These are phyloP conservation scores for Hydrolagus colliei DNA, from an alignment of 2,797 vertebrate species.

Conservation along the genomic window DNA sequence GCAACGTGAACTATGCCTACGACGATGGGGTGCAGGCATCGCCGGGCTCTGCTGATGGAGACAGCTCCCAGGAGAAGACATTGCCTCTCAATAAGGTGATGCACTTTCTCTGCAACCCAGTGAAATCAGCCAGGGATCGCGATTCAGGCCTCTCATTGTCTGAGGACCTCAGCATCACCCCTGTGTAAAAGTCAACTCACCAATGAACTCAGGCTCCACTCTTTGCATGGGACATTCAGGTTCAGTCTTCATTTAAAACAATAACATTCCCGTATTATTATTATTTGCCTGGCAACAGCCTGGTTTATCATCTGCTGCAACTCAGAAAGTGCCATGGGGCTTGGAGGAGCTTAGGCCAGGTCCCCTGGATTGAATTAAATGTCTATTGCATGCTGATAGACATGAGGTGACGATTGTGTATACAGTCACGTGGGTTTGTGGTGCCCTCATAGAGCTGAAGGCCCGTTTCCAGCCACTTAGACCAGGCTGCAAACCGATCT, in stretches of 20 bases:
- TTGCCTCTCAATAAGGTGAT: constrained; percentile 70
- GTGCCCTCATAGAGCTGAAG: too few relatives aligned
- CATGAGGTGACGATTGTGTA: too few relatives aligned
- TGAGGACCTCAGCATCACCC: constrained; percentile 78
- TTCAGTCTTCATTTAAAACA: neutral
- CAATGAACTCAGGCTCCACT: constrained; percentile 32
- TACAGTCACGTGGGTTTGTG: too few relatives aligned
- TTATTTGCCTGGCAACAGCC: neutral
- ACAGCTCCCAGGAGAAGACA: constrained; percentile 55
- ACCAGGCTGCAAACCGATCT: too few relatives aligned
- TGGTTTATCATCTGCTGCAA: too few relatives aligned
- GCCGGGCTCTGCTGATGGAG: neutral
- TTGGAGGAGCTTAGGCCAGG: too few relatives aligned
- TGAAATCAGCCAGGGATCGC: constrained; percentile 68
- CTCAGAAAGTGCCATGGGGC: too few relatives aligned
- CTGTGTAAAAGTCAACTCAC: constrained; percentile 50
- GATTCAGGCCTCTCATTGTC: constrained; percentile 85
- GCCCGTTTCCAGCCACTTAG: too few relatives aligned
- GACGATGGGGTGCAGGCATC: constrained; percentile 56
- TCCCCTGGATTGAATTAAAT: too few relatives aligned
- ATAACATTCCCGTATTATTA: neutral
- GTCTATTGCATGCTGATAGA: too few relatives aligned
- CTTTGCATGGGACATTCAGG: constrained; percentile 25
- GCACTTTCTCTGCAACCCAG: constrained; percentile 62
- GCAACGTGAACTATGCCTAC: constrained; percentile 81